Evolutionary conservation across 2,888 invertebrate species (phyloP), one percentile per base, ranked within the genome.

Genomic region (Dorcus parallelipipedus): DNA sequence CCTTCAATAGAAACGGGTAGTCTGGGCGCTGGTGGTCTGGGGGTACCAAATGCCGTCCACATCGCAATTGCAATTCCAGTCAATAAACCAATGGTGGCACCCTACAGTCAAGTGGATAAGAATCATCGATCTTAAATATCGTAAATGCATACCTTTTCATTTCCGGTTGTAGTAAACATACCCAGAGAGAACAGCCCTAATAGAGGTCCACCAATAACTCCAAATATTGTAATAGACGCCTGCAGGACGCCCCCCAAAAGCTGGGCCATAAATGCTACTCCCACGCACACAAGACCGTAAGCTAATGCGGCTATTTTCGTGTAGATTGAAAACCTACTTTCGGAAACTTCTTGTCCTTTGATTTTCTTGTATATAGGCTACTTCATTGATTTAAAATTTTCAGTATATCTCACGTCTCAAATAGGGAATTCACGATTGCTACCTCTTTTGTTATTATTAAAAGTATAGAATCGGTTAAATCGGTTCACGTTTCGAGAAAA

Each of bases 11-110:
- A 81, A 43, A 86, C 79, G 0, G 86, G 83, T 43, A 91, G 71
- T 49, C 77, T 80, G 5, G 76, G 75, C 0, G 83, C 73, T 0
- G 81, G 75, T 0, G 91, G 90, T 65, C 88, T 88, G 0, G 93
- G 88, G 3, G 86, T 85, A 0, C 93, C 93, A 73, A 95, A 91
- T 52, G 91, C 93, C 64, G 94, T 87, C 91, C 92, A 93, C 47
- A 94, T 80, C 1, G 89, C 86, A 53, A 91, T 71, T 0, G 81
- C 77, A 59, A 95, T 80, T 0, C 91, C 88, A 4, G 79, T 69
- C 0, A 86, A 49, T 2, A 91, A 76, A 0, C 89, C 93, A 9
- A 80, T 69, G 8, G 90, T 79, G 0, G 86, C 88, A 33, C 94
- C 94, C 86, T 88, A 76, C 6, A 78, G 77, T 10, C 38, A 56